Evolutionary conservation across 2,888 invertebrate genomes (phyloP), one percentile per base, ranked within the genome.

Genomic region (Plagodis pulveraria): DNA sequence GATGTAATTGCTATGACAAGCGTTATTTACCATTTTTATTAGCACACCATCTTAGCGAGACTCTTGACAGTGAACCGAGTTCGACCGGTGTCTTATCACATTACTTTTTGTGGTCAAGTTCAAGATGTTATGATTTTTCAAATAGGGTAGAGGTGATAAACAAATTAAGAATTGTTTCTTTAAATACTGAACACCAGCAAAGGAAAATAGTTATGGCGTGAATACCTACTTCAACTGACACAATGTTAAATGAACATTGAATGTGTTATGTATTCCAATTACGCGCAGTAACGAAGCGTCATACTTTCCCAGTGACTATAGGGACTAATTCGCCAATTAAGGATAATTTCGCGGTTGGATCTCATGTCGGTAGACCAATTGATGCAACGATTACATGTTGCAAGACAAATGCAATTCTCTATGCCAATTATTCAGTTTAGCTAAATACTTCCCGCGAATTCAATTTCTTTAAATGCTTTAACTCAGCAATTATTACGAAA

Each of bases 71-170:
- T 74, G 67, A 69, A 74, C 71, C 73, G 74, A 71, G 73, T 68
- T 68, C 67, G 71, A 74, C 73, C 42, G 50, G 72, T 70, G 72
- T 77, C 78, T 73, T 70, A 76, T 76, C 80, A 84, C 83, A 79
- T 83, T 80, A 80, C 68, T 75, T 80, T 81, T 81, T 83, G 79
- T 86, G 87, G 89, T 88, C 89, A 90, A 90, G 89, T 90, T 90
- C 87, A 90, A 85, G 87, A 55, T 55, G 43, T 46, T 61, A 44
- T 66, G 22, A 22, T 22, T 57, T 36, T 50, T 35, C 7, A 38
- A 50, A 50, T 50, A 44, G 8, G 10, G 48, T 36, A 38, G 43
- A 52, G 44, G 7, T 34, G 47, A 53, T 53, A 40, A 40, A 46
- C 11, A 35, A n/a, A 33, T 46, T 38, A 38, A 38, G 33, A 33